Conservation (phyloP, 2,888 invertebrate genomes). For the Hemithea aestivaria region DNA sequence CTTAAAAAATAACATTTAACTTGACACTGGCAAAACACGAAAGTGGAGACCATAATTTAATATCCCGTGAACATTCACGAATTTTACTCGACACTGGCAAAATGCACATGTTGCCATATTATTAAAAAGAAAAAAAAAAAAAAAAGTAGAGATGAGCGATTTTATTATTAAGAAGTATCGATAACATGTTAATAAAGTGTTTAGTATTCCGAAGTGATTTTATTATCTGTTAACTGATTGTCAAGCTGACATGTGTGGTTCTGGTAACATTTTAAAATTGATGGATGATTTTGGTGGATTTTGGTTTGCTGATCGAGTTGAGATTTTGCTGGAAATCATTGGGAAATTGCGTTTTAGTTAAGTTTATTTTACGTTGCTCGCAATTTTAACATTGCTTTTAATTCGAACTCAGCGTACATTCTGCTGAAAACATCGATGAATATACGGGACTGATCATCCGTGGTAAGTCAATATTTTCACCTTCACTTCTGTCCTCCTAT, state of each 20-base stretch:
- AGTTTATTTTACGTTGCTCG: constrained; percentile 6
- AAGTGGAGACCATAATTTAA: too few relatives aligned
- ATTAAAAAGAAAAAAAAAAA: too few relatives aligned
- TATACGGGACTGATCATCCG: constrained; percentile 36
- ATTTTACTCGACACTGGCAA: too few relatives aligned
- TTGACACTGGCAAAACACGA: too few relatives aligned
- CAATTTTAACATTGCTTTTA: constrained; percentile 14
- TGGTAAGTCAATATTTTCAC: constrained; percentile 49
- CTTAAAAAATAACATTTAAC: too few relatives aligned
- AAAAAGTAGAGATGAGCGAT: too few relatives aligned
- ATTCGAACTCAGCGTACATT: constrained; percentile 12
- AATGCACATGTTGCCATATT: too few relatives aligned
- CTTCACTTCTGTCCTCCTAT: constrained; percentile 50
- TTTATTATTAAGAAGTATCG: too few relatives aligned
- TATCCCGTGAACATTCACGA: too few relatives aligned
- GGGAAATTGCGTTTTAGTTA: constrained; percentile 27
- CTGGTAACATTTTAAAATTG: constrained; percentile 17
- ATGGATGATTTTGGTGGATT: constrained; percentile 6
- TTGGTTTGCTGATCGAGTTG: constrained; percentile 17
- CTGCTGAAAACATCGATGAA: constrained; percentile 36
- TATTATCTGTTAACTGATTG: neutral
- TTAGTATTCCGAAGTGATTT: constrained; percentile 10
- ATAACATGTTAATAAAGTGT: too few relatives aligned
- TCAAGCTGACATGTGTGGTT: too few relatives aligned
- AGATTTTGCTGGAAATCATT: constrained; percentile 27